Evolutionary conservation across 2,113 vertebrate species (phyloP), one percentile per base, ranked within the genome.

Genomic region (Cygnus buccinator): DNA sequence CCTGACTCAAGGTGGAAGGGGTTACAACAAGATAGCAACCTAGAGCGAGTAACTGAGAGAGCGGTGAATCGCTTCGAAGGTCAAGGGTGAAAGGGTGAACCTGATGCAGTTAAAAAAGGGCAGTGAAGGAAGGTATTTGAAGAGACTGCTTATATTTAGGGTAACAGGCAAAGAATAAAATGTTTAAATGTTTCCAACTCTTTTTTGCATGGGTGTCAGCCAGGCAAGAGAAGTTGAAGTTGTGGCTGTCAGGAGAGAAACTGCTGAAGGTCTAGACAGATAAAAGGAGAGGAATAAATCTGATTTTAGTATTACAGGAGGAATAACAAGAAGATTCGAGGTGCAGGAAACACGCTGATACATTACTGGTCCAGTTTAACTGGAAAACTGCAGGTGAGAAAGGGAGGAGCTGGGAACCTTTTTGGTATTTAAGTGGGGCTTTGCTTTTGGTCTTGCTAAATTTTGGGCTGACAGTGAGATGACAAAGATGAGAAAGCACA

Each of bases 1-100:
- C 0, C 0, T 68, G 39, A 55, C 1, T 48, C 13, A 39, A 41
- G 11, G 11, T n/a, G 21, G 55, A 70, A 73, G 19, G 35, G 63
- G 5, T 80, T 76, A 79, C 35, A 43, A 37, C 0, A 54, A 15
- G 12, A 31, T 23, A 52, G 13, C 39, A 75, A 46, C 14, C 5
- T 28, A 50, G 33, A 2, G 0, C 11, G 65, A 13, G 50, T 50
- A 85, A 21, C 39, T 62, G 44, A 5, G 29, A 82, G 54, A 80
- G 37, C 54, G 88, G 25, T 39, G 63, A 65, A 57, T 46, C n/a
- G 14, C 25, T 92, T 70, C 35, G 50, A 73, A 83, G 58, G 58
- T 62, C 3, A 46, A 58, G 21, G 55, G 28, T 80, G 65, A 67
- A 74, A 83, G 31, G 46, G 1, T 90, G 72, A 76, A 71, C n/a